Conservation (phyloP, 2,797 vertebrate species). For the Cephalopachus bancanus region DNA sequence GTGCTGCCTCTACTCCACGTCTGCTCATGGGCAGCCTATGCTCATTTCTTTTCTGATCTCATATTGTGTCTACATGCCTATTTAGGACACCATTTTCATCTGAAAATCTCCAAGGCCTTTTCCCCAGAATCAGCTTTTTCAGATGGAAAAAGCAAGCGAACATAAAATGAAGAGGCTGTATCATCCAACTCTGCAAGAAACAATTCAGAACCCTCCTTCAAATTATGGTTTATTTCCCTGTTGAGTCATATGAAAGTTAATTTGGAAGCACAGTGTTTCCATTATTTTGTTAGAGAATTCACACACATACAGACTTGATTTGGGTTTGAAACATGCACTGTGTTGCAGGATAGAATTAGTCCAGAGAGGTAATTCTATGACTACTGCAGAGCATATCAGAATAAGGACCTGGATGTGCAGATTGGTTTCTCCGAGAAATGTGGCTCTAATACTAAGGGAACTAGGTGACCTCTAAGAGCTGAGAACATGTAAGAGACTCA, state of each 20-base stretch:
- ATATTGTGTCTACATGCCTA: background rate
- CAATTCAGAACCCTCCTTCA: background rate
- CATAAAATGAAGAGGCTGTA: background rate
- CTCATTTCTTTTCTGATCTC: background rate
- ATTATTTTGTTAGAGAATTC: slow-evolving; percentile 5
- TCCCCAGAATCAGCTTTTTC: background rate
- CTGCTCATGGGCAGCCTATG: background rate
- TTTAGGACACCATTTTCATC: background rate
- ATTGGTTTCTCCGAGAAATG: background rate
- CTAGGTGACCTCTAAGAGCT: background rate
- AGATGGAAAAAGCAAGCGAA: background rate
- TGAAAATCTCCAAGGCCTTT: background rate
- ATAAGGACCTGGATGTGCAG: background rate
- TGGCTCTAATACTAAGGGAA: background rate
- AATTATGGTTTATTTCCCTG: background rate
- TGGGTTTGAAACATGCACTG: background rate
- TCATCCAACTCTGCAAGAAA: background rate
- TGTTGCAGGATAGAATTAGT: background rate
- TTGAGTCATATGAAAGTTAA: background rate
- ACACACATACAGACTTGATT: background rate
- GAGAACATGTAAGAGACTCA: background rate
- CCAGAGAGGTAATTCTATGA: background rate
- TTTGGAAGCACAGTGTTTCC: background rate
- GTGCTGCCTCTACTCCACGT: background rate
- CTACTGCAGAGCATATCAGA: background rate